Evolutionary conservation across 2,113 vertebrate species (phyloP), one percentile per base, ranked within the genome.

Genomic region (Brienomyrus brachyistius): DNA sequence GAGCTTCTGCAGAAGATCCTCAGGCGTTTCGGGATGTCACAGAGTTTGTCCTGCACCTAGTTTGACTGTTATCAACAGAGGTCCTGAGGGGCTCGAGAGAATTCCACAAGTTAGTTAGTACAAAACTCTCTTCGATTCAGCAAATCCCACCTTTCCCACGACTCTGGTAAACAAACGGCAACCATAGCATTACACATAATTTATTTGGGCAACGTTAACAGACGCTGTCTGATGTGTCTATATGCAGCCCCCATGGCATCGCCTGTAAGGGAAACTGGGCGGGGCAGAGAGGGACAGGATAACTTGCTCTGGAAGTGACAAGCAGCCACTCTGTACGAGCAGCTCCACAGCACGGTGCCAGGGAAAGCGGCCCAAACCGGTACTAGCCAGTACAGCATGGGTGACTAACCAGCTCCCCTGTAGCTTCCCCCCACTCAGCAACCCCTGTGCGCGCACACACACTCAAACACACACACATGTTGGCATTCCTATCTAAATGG

Each of bases 331-430:
- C 88, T 19, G n/a, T 15, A 4, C 45, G 47, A 84, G 45, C 23
- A n/a, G 82, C 82, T n/a, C 40, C 9, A 15, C 82, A 90, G 89
- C 89, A 47, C 90, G 66, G 90, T 89, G 87, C 94, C 89, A 91
- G 92, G 1, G 92, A 91, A 96, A 94, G 95, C 96, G 92, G 95
- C n/a, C 35, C 91, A 93, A 96, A 96, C 95, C 94, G 94, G 96
- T 91, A 89, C 89, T 89, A 95, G 93, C 95, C 95, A 93, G 95
- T 80, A 92, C 91, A 92, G 92, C 31, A 90, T 88, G 91, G 91
- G 92, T 51, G 91, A 92, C 86, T 88, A 45, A 88, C 86, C 89
- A 86, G 90, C 89, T 82, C 43, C 91, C 66, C 74, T 88, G 40
- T 19, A 82, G 47, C 91, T 62, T 62, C 89, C 66, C 66, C 89